Base-by-base conservation (phyloP, 37 sponge, comb jelly and placozoan species). In the Bolinopsis microptera region DNA sequence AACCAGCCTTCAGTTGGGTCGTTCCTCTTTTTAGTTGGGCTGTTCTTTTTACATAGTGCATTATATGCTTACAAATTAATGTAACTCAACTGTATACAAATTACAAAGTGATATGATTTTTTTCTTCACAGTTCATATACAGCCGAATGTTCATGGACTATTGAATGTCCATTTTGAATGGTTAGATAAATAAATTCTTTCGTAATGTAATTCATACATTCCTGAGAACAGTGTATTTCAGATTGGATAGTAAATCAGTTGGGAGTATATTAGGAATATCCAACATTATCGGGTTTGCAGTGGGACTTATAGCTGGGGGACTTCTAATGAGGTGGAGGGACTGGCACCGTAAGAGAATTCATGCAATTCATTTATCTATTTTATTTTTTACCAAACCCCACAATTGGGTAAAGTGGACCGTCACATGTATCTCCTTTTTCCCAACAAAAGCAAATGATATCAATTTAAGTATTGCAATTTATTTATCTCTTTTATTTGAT, bases 261-360 rank as follows among this genome's bases (percentile, higher is more conserved):
- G 90, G 90, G 26, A 33, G 36, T 86, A 86, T 86, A 28, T 38
- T 86, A 1, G 90, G 90, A 18, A 28, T 39, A 9, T 1, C 48
- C 26, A 86, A 86, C 30, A 41, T 86, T 23, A 26, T 40, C 0
- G 90, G 90, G 5, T 86, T 86, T 34, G 32, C 30, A n/a, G 25
- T 86, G 3, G 90, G 90, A n/a, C 30, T 86, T 0, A 27, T 86
- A 38, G 36, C 35, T 0, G 90, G 90, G n/a, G 90, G 90, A 18
- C 38, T 86, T 22, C 0, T 86, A 9, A 86, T 38, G 61, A 38
- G 61, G 28, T 39, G 61, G 41, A 86, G 39, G 30, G 36, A 86
- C 48, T 86, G 90, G 90, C 26, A 72, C 5, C 75, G 61, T 48
- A 48, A 48, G 61, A n/a, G n/a, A n/a, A n/a, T n/a, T n/a, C n/a